These are phyloP conservation scores for Borostomias antarcticus DNA, from an alignment of 2,797 vertebrate genomes.

Conservation along the genomic window DNA sequence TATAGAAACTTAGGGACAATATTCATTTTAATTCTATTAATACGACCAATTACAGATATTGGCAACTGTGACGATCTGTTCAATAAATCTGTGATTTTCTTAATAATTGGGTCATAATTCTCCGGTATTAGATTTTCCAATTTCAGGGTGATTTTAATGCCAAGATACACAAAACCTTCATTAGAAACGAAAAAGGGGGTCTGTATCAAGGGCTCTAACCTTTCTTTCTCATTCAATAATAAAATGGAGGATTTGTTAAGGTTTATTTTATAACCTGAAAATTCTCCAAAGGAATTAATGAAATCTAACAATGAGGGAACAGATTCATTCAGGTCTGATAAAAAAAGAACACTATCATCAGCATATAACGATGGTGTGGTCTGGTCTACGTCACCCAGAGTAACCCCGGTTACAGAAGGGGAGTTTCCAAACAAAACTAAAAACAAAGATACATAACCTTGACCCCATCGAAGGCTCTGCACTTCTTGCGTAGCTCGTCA, in stretches of 20 bases:
- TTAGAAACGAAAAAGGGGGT: conserved; percentile 5
- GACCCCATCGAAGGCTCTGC: too few relatives aligned
- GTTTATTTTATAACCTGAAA: conserved; percentile 15
- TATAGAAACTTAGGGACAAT: conserved; percentile 12
- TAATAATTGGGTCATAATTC: conserved; percentile 10
- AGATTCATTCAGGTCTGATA: conserved; percentile 8
- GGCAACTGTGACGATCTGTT: neutral
- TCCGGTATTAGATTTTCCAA: neutral
- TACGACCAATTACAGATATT: conserved; percentile 5
- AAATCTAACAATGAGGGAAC: conserved; percentile 13
- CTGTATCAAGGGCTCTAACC: conserved; percentile 1
- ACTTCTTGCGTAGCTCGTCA: too few relatives aligned
- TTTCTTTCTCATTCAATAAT: conserved; percentile 13
- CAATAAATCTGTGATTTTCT: neutral
- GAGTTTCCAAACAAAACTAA: too few relatives aligned
- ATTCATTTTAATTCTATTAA: conserved; percentile 20
- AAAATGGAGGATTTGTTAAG: conserved; percentile 12
- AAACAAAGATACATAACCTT: too few relatives aligned
- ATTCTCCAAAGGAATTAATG: conserved; percentile 7
- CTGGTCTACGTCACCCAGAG: too few relatives aligned
- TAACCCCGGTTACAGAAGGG: too few relatives aligned
- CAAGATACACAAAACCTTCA: conserved; percentile 9
- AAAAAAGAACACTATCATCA: conserved; percentile 12
- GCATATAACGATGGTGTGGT: too few relatives aligned
- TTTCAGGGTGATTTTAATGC: conserved; percentile 11